Evolutionary conservation across 2,797 vertebrate species (phyloP).

Genomic region (Anguilla pacifica): DNA sequence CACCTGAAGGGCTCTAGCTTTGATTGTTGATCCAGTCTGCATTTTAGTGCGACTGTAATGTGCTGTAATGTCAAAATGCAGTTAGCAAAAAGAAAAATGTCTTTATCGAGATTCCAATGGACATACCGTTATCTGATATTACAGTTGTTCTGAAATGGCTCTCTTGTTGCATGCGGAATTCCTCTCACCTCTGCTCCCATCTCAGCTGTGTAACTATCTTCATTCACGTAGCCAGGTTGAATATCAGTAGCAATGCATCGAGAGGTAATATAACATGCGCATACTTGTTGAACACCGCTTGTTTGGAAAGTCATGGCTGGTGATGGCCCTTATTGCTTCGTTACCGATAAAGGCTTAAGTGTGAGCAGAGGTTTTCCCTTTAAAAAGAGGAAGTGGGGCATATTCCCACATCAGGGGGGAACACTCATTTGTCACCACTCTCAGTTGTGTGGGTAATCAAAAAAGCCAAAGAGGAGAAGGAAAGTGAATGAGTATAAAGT

Average conservation of each 20-base stretch:
- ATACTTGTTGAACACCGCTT: constrained; percentile 82
- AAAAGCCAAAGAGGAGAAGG: background rate
- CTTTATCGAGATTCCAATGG: background rate
- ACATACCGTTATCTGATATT: constrained; percentile 53
- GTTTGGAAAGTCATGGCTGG: constrained; percentile 75
- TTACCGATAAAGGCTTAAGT: constrained; percentile 76
- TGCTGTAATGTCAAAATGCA: background rate
- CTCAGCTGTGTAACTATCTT: constrained; percentile 76
- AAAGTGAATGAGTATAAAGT: background rate
- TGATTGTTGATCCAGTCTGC: background rate
- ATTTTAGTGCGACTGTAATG: background rate
- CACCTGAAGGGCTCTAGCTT: background rate
- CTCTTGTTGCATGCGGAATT: constrained; percentile 78
- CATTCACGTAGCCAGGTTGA: constrained; percentile 80
- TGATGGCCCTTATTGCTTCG: constrained; percentile 83
- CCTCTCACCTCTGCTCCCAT: constrained; percentile 71
- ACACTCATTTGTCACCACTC: background rate
- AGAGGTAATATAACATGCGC: constrained; percentile 80
- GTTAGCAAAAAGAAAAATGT: background rate
- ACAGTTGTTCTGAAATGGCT: constrained; percentile 72
- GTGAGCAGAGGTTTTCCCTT: constrained; percentile 56
- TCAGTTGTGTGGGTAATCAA: background rate
- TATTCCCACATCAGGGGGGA: constrained; percentile 84
- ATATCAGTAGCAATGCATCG: constrained; percentile 74
- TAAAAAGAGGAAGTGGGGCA: constrained; percentile 82